phyloP scores from a whole-genome alignment of 1,140 invertebrate species.

The Microplitis mediator region DNA sequence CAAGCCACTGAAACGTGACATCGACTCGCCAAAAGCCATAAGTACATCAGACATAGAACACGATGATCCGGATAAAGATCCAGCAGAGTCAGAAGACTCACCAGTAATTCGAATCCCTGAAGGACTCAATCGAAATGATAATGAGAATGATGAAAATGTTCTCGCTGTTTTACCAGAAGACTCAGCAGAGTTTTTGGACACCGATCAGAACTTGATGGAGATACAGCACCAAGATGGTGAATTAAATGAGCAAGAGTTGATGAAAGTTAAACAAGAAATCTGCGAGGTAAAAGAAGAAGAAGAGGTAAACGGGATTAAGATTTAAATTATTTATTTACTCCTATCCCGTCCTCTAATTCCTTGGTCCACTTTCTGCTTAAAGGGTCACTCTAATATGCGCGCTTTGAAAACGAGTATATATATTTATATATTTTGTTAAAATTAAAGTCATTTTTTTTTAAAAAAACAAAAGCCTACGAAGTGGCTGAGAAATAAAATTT shows the following conservation, averaged over 20 bases:
- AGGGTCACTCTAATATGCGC: no score
- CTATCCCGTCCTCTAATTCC: neutral
- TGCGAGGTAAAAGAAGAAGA: constrained; percentile 41
- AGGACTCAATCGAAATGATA: constrained; percentile 17
- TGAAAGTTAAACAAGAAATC: constrained; percentile 53
- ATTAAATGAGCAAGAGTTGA: constrained; percentile 39
- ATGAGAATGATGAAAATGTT: constrained; percentile 40
- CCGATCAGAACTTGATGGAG: constrained; percentile 39
- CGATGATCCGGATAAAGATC: neutral
- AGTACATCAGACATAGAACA: neutral
- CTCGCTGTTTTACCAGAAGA: constrained; percentile 44
- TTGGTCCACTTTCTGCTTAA: no score
- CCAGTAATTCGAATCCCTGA: constrained; percentile 39
- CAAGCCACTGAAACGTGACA: neutral
- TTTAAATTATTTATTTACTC: neutral
- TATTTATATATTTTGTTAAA: no score
- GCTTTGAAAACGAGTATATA: no score
- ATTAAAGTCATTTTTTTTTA: no score
- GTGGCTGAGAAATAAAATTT: no score
- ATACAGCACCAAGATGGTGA: constrained; percentile 46
- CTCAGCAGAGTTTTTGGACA: constrained; percentile 38
- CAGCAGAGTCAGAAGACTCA: neutral
- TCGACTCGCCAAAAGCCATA: neutral
- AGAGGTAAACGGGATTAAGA: constrained; percentile 15
- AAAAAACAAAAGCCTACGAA: no score